phyloP scores from a whole-genome alignment of 2,113 vertebrate genomes.

The Alosa alosa region DNA sequence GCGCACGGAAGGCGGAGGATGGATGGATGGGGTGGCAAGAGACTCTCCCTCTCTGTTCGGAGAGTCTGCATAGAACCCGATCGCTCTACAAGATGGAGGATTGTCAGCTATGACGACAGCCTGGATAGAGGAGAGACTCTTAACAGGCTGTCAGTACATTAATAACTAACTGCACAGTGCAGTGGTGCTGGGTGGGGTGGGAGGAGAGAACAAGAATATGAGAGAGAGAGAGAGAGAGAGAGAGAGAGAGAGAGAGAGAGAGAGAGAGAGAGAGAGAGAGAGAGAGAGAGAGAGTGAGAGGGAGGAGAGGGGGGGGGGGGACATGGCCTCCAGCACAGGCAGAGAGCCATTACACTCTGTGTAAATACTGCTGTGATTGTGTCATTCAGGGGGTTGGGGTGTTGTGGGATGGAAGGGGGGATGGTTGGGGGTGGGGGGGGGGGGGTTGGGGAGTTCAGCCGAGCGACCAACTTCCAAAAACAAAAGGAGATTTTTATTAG shows the following conservation, averaged over 20 bases:
- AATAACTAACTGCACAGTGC: not conserved
- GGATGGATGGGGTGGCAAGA: not conserved
- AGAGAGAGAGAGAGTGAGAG: not conserved
- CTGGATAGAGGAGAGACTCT: not conserved
- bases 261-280: not conserved
- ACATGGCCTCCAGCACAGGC: not conserved
- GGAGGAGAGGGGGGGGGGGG: not conserved
- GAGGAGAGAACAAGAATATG: not conserved
- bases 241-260: not conserved
- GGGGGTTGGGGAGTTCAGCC: not conserved
- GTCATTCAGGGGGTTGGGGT: not conserved
- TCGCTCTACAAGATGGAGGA: conserved; percentile 3
- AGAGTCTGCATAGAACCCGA: not conserved
- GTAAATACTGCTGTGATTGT: conserved; percentile 16
- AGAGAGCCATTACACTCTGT: conserved; percentile 8
- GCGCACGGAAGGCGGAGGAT: not conserved
- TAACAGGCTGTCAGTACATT: not conserved
- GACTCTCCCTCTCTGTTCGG: not conserved
- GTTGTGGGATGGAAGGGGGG: not conserved
- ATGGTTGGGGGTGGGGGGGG: not conserved
- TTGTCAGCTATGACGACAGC: not conserved
- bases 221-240: not conserved
- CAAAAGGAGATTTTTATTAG: not conserved
- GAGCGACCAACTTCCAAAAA: not conserved
- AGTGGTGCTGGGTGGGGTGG: not conserved